Conservation (phyloP, 2,888 invertebrate genomes). For the Troides helena region DNA sequence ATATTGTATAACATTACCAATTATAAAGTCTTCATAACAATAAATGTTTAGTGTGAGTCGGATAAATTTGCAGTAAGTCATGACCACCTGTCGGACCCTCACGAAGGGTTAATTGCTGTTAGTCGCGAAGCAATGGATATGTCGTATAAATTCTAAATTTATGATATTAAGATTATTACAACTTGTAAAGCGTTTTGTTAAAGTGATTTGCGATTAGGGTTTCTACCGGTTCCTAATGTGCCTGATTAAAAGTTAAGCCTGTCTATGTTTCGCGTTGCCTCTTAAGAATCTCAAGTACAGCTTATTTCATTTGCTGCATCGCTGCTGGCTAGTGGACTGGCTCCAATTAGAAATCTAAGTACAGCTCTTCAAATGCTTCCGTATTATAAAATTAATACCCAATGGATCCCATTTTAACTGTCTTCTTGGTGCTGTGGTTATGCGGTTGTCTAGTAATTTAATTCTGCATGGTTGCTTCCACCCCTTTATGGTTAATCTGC, state of each 20-base stretch:
- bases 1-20: neutral
- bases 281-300: neutral
- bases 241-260: neutral
- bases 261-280: neutral
- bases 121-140: neutral
- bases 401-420: neutral
- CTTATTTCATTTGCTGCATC: too few species aligned
- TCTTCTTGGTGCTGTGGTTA: too few species aligned
- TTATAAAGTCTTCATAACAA: neutral
- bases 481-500: too few species aligned
- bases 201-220: neutral
- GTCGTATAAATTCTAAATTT: conserved; percentile 20
- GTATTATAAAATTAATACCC: neutral
- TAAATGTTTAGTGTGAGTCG: neutral
- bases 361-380: neutral
- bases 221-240: neutral
- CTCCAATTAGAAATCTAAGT: neutral
- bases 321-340: too few species aligned
- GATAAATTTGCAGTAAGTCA: conserved; percentile 5
- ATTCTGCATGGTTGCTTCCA: too few species aligned
- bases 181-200: neutral
- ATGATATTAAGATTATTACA: conserved; percentile 7
- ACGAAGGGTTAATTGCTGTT: conserved; percentile 11
- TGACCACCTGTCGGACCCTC: neutral
- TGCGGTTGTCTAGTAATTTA: too few species aligned